These are phyloP conservation scores for Eristalis tenax DNA, from an alignment of 2,888 invertebrate genomes.

Conservation along the genomic window DNA sequence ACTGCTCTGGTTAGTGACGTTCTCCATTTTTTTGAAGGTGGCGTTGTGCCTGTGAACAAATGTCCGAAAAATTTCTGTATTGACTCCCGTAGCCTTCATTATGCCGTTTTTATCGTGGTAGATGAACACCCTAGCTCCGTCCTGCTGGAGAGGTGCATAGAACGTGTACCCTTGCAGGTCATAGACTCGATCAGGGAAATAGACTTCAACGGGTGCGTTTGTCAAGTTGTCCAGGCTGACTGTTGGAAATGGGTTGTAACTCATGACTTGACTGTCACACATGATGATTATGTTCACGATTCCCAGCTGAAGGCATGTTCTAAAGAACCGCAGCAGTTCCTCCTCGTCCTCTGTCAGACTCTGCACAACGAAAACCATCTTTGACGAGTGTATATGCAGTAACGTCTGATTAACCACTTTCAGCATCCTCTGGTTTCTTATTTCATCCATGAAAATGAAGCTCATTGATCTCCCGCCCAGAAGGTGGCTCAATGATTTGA, in stretches of 20 bases:
- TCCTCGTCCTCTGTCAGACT: background rate
- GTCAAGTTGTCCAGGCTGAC: slow-evolving; percentile 47
- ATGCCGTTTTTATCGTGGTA: slow-evolving; percentile 16
- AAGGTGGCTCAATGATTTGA: background rate
- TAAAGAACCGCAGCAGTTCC: slow-evolving; percentile 10
- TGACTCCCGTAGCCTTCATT: slow-evolving; percentile 22
- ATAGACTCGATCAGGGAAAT: slow-evolving; percentile 41
- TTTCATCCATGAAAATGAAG: slow-evolving; percentile 45
- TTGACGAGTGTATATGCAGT: slow-evolving; percentile 35
- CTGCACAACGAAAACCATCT: slow-evolving; percentile 32
- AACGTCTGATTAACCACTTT: slow-evolving; percentile 36
- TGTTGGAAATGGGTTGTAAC: slow-evolving; percentile 47
- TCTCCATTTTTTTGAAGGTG: slow-evolving; percentile 16
- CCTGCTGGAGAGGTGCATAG: slow-evolving; percentile 38
- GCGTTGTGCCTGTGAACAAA: slow-evolving; percentile 56
- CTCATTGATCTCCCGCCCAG: slow-evolving; percentile 33
- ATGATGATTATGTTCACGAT: slow-evolving; percentile 45
- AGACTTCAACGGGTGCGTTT: background rate
- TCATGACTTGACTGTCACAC: slow-evolving; percentile 12
- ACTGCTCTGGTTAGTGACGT: background rate
- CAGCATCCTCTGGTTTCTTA: slow-evolving; percentile 41
- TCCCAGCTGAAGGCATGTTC: slow-evolving; percentile 33
- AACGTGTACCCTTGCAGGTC: slow-evolving; percentile 54
- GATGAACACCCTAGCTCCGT: slow-evolving; percentile 47
- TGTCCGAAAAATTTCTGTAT: slow-evolving; percentile 46